Evolutionary conservation across 1,140 invertebrate genomes (phyloP).

Genomic region (Euwallacea fornicatus): DNA sequence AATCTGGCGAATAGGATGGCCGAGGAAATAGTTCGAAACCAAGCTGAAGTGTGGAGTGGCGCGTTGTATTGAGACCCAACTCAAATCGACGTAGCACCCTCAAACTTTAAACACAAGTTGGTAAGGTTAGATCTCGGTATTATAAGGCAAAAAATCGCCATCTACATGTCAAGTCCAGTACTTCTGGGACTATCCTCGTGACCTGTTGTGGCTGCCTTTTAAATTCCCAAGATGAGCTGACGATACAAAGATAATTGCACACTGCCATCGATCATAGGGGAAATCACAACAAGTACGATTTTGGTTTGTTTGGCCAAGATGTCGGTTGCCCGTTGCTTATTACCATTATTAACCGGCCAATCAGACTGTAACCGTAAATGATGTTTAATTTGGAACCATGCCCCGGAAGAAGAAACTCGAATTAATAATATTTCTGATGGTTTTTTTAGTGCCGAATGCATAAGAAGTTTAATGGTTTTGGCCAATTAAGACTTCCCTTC

Average conservation of each 20-base stretch:
- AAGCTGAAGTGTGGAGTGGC: too few species aligned
- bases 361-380: conserved; percentile 35
- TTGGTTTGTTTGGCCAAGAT: conserved; percentile 17
- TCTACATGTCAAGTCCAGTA: neutral
- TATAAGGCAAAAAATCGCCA: neutral
- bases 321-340: conserved; percentile 13
- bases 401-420: conserved; percentile 32
- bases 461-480: conserved; percentile 12
- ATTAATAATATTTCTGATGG: conserved; percentile 24
- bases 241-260: neutral
- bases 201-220: neutral
- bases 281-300: conserved; percentile 9
- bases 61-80: too few species aligned
- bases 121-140: neutral
- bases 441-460: conserved; percentile 19
- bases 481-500: too few species aligned
- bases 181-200: too few species aligned
- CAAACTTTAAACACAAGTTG: neutral
- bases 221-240: neutral
- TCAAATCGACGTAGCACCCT: too few species aligned
- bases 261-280: neutral
- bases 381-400: conserved; percentile 35
- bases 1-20: too few species aligned
- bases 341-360: conserved; percentile 28
- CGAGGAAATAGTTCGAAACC: neutral